Conservation (phyloP, 2,888 invertebrate species). For the Acanthosepion pharaonis region DNA sequence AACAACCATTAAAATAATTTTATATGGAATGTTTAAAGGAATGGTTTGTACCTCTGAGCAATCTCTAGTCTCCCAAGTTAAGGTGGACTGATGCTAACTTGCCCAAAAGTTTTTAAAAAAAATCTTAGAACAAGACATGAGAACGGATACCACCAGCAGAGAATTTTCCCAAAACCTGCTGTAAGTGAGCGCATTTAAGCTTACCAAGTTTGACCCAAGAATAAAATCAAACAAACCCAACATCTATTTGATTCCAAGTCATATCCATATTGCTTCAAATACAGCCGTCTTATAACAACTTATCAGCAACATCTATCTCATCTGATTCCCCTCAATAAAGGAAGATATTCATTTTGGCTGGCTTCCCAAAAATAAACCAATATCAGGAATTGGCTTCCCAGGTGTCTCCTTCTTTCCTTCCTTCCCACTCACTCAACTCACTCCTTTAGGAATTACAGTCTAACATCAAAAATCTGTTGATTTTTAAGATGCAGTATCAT, state of each 20-base stretch:
- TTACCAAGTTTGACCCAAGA: background rate
- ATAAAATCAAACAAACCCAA: background rate
- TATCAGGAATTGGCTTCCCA: constrained; percentile 22
- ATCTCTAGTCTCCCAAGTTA: too few species aligned
- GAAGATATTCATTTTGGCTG: constrained; percentile 33
- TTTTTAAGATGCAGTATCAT: background rate
- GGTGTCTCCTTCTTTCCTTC: background rate
- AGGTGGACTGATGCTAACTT: too few species aligned
- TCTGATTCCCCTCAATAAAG: background rate
- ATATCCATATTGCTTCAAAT: background rate
- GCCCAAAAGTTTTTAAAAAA: too few species aligned
- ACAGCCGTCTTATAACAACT: background rate
- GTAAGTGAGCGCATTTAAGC: background rate
- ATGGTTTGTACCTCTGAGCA: too few species aligned
- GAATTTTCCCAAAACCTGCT: too few species aligned
- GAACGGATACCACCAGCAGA: too few species aligned
- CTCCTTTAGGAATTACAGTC: background rate
- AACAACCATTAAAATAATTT: too few species aligned
- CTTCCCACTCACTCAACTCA: background rate
- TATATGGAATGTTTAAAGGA: too few species aligned
- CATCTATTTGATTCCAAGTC: background rate
- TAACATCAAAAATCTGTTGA: background rate
- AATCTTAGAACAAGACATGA: too few species aligned
- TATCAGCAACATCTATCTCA: background rate
- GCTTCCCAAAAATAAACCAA: constrained; percentile 33